phyloP scores from a whole-genome alignment of 2,113 vertebrate genomes.

The Tichodroma muraria region DNA sequence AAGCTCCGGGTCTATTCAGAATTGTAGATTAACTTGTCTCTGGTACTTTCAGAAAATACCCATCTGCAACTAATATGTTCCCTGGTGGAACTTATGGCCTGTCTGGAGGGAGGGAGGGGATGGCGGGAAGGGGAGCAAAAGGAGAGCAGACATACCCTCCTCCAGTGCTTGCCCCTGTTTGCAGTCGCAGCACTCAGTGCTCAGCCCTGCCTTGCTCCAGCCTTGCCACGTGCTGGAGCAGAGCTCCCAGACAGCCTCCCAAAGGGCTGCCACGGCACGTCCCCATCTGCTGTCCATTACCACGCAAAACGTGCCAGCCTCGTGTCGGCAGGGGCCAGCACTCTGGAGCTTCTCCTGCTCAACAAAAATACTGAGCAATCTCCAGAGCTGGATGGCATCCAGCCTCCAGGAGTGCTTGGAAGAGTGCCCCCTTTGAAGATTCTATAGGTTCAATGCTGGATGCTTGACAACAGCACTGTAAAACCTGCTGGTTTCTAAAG shows the following conservation, averaged over 20 bases:
- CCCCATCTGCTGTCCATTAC: not conserved
- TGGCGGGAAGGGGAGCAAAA: accelerated
- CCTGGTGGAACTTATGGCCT: not conserved
- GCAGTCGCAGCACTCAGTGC: not conserved
- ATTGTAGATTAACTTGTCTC: not conserved
- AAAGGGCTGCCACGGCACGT: not conserved
- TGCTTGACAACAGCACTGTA: not conserved
- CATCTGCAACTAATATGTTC: not conserved
- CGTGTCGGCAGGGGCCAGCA: not conserved
- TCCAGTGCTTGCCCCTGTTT: not conserved
- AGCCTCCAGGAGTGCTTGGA: not conserved
- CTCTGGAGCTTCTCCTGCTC: not conserved
- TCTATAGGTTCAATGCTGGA: accelerated
- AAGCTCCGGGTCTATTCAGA: not conserved
- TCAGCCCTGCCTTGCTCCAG: not conserved
- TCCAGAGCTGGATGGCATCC: not conserved
- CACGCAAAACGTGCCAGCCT: not conserved
- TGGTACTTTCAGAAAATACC: not conserved
- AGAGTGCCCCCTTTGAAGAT: not conserved
- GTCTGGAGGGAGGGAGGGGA: not conserved
- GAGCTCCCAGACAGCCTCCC: not conserved
- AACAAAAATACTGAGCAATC: not conserved
- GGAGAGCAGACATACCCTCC: accelerated
- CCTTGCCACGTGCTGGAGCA: not conserved
- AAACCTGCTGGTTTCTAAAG: not conserved